Evolutionary conservation across 2,888 invertebrate species (phyloP).

Genomic region (Melinopterus prodromus): DNA sequence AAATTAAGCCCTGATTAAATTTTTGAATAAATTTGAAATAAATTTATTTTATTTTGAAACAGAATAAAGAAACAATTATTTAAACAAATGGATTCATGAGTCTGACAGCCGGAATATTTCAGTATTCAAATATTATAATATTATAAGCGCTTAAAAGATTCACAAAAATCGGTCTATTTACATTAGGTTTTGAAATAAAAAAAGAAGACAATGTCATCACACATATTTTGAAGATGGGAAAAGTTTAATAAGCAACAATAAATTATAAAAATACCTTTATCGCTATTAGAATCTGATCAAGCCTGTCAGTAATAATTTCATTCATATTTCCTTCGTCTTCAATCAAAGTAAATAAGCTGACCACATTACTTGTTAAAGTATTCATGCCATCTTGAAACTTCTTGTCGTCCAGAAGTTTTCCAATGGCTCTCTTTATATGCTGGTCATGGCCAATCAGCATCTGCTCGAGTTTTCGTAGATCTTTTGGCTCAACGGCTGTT

Average conservation of each 20-base stretch:
- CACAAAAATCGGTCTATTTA: too few species aligned
- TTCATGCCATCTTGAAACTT: slow-evolving; percentile 41
- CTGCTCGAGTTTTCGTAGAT: slow-evolving; percentile 66
- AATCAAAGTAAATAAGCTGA: slow-evolving; percentile 11
- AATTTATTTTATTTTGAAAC: too few species aligned
- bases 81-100: too few species aligned
- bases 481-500: slow-evolving; percentile 65
- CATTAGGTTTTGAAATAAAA: too few species aligned
- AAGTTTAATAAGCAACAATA: background rate
- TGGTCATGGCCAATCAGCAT: slow-evolving; percentile 60
- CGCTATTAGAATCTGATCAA: slow-evolving; percentile 15
- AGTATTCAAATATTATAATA: too few species aligned
- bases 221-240: too few species aligned
- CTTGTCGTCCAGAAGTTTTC: slow-evolving; percentile 45
- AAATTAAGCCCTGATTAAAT: too few species aligned
- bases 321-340: slow-evolving; percentile 10
- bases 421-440: slow-evolving; percentile 51
- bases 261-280: background rate
- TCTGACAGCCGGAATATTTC: too few species aligned
- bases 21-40: too few species aligned
- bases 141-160: too few species aligned
- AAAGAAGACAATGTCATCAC: too few species aligned
- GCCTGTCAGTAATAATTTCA: slow-evolving; percentile 14
- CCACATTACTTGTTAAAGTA: slow-evolving; percentile 13
- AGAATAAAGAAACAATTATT: too few species aligned